Conservation (phyloP, 2,888 invertebrate genomes). For the Allophyes oxyacanthae region DNA sequence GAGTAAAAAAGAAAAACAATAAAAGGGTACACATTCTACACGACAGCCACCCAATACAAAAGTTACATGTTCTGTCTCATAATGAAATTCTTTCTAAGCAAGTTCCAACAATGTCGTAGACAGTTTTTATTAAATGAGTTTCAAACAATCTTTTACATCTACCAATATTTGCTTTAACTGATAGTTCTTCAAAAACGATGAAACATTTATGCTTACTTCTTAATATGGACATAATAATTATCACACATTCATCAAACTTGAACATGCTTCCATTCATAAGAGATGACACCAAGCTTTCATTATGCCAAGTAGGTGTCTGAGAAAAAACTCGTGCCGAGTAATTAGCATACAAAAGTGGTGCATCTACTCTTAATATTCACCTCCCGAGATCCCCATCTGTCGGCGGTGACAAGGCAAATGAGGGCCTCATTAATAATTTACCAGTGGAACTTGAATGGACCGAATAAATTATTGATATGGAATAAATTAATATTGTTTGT, state of each 20-base stretch:
- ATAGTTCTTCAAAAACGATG: constrained; percentile 17
- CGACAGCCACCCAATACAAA: constrained; percentile 26
- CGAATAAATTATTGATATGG: constrained; percentile 55
- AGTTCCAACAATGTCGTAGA: constrained; percentile 1
- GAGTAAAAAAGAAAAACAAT: constrained; percentile 36
- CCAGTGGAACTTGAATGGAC: constrained; percentile 52
- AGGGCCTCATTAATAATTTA: constrained; percentile 72
- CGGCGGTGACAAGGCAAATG: constrained; percentile 63
- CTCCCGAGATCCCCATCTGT: constrained; percentile 53
- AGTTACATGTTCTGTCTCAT: constrained; percentile 12
- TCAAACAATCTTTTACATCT: constrained; percentile 12
- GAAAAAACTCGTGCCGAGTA: constrained; percentile 56
- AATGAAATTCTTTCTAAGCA: constrained; percentile 40
- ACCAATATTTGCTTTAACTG: constrained; percentile 3
- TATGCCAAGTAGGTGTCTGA: constrained; percentile 58
- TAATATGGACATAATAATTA: constrained; percentile 45
- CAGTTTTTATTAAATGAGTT: constrained; percentile 21
- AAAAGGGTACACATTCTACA: constrained; percentile 23
- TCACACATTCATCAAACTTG: constrained; percentile 21
- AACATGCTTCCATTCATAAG: constrained; percentile 50
- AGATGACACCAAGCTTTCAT: constrained; percentile 48
- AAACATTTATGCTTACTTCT: constrained; percentile 26
- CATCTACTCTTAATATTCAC: constrained; percentile 43
- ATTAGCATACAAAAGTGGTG: constrained; percentile 82
- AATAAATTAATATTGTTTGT: constrained; percentile 47